Base-by-base conservation (phyloP, 30 jellyfish, hydroid and myxozoan genomes). In the Aurelia coerulea region DNA sequence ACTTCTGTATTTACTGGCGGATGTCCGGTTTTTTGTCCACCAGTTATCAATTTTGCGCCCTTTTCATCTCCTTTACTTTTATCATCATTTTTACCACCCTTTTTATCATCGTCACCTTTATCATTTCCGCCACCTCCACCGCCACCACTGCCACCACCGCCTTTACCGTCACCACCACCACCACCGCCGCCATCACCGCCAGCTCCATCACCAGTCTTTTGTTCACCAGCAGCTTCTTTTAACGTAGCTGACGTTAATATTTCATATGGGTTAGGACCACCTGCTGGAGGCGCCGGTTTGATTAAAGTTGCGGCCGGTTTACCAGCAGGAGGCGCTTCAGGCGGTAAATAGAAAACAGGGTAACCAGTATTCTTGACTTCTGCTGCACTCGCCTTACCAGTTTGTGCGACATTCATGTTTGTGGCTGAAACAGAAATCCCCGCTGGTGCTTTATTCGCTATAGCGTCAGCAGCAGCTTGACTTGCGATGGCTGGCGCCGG, bases 181-280 rank as follows among this genome's bases (percentile, higher is more conserved):
- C 80, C 92, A 46, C 82, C 50, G 17, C 81, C 68, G 23, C 73
- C 80, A 2, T 85, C 89, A 42, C 88, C 70, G 62, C 74, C 81
- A 23, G 76, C 90, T 16, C 64, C 78, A 2, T 75, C 96, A 10
- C 58, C 88, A 42, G 52, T 65, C 10, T 78, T 56, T 29, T 79
- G 81, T 33, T 67, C 82, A 5, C 83, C 93, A 10, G 84, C 85
- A 6, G 93, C 93, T 68, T 67, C 87, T 65, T 74, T 84, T 58
- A 84, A 46, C 33, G 88, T 59, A 50, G 79, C 94, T 7, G 97
- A 90, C 3, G 97, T 90, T 9, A 90, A 77, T 32, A 90, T 70
- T 62, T 90, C 97, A 65, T 90, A 90, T 3, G 97, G 97, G 69
- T 90, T 90, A n/a, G 92, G 93, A 7, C 97, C 97, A 59, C 63